Evolutionary conservation across 1,140 invertebrate species (phyloP).

Genomic region (Heliothis subflexa): DNA sequence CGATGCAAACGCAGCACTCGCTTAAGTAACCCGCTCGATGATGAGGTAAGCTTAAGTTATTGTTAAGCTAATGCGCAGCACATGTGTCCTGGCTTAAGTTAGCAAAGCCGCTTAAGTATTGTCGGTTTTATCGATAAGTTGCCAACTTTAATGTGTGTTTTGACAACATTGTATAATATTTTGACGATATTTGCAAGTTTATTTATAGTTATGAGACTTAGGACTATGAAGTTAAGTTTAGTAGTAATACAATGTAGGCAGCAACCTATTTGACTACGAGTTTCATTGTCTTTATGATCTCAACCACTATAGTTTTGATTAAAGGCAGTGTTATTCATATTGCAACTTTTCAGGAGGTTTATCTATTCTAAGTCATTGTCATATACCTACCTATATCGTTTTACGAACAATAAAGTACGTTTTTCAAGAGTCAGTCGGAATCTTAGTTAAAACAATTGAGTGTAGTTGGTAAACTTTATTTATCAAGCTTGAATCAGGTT

Average conservation of each 20-base stretch:
- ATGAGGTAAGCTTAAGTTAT: constrained; percentile 58
- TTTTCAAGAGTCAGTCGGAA: no score
- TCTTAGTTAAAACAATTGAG: no score
- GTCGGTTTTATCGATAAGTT: constrained; percentile 28
- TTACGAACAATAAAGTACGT: no score
- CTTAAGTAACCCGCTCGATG: constrained; percentile 49
- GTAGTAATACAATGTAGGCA: not conserved
- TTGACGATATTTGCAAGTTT: not conserved
- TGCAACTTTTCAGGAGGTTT: no score
- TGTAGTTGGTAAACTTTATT: no score
- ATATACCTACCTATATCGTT: no score
- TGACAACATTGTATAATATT: constrained; percentile 23
- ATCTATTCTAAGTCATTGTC: no score
- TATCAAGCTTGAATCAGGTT: no score
- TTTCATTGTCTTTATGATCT: not conserved
- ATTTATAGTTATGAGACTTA: not conserved
- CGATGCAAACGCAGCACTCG: constrained; percentile 50
- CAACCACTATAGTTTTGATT: not conserved
- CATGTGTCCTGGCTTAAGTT: constrained; percentile 40
- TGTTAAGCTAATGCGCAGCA: constrained; percentile 56
- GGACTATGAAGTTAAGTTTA: not conserved
- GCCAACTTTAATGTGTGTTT: constrained; percentile 34
- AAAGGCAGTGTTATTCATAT: no score
- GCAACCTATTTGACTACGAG: not conserved
- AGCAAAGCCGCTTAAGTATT: constrained; percentile 44